Base-by-base conservation (phyloP, 1,140 invertebrate genomes). In the Scaptomyza hsui region DNA sequence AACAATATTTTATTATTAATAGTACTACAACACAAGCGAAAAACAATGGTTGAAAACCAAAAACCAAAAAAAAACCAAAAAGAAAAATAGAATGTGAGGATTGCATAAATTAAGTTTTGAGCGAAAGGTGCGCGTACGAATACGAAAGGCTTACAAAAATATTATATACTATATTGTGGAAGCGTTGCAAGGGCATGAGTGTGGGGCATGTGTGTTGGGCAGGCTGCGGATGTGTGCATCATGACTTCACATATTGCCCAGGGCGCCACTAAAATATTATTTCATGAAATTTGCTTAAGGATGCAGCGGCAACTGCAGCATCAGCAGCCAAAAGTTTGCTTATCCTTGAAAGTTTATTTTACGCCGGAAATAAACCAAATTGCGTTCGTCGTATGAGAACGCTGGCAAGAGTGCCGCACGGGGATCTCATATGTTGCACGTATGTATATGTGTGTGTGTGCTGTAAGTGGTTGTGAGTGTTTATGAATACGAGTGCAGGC, bases 341-440 rank as follows among this genome's bases (percentile, higher is more conserved):
- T 88, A 88, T 88, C 82, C 82, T 88, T 88, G 75, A 88, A 82
- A 88, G 82, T 88, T 88, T 88, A 88, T 88, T 88, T 88, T 88
- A 57, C 81, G 71, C 83, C 82, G 82, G 82, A 88, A 88, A 88
- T 88, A 88, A 88, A 88, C 75, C 86, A 88, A 88, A 88, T 88
- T 88, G 82, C 82, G 61, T 78, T 75, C 56, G 77, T 60, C 78
- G 32, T n/a, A 29, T n/a, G n/a, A 7, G 57, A 47, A 32, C 63
- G 10, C 16, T 6, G 37, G 6, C 2, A 21, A 52, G 64, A 45
- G 26, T 57, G 51, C 7, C 26, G 45, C 32, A 61, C 26, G 35
- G 41, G 49, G 26, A 41, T 57, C 29, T 4, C 12, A n/a, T 37
- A 12, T 37, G 42, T 35, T 24, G 42, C 18, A 6, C 4, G 24